Percentiles rank a stretch among this genome's conserved stretches.
phyloP scores from a whole-genome alignment of 2,797 vertebrate species.

The Craterocephalus amniculus region DNA sequence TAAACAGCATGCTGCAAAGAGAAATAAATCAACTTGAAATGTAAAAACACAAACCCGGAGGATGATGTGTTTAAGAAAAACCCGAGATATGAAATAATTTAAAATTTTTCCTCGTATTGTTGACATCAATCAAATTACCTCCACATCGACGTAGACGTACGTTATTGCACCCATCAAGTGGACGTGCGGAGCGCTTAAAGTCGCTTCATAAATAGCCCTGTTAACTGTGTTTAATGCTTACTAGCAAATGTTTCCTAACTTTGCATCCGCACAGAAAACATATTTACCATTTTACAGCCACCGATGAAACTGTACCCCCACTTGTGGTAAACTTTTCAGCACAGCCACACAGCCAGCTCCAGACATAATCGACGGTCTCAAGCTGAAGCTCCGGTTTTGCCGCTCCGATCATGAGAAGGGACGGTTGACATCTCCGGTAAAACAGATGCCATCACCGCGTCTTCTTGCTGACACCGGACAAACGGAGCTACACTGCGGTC shows the following conservation, averaged over 20 bases:
- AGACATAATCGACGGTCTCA: constrained; percentile 68
- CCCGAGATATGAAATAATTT: neutral
- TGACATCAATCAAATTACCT: neutral
- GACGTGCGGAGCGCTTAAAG: too few relatives aligned
- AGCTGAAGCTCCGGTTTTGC: constrained; percentile 21
- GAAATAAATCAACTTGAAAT: neutral
- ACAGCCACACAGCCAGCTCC: constrained; percentile 42
- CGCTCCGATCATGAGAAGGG: constrained; percentile 15
- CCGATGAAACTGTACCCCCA: constrained; percentile 36
- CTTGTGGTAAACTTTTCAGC: constrained; percentile 79
- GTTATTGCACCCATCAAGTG: too few relatives aligned
- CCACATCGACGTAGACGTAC: neutral
- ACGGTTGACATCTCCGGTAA: constrained; percentile 7
- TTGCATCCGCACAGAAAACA: neutral
- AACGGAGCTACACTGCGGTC: neutral
- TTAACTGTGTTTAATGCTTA: neutral
- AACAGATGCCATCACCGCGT: constrained; percentile 33
- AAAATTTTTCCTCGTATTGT: constrained; percentile 1
- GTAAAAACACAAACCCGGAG: neutral
- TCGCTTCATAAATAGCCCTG: neutral
- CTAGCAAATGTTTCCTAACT: constrained; percentile 15
- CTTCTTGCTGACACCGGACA: constrained; percentile 11
- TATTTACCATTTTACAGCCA: constrained; percentile 78
- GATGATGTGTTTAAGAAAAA: neutral
- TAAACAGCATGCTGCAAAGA: neutral